Conservation (phyloP, 2,797 vertebrate species). For the Falco rusticolus region DNA sequence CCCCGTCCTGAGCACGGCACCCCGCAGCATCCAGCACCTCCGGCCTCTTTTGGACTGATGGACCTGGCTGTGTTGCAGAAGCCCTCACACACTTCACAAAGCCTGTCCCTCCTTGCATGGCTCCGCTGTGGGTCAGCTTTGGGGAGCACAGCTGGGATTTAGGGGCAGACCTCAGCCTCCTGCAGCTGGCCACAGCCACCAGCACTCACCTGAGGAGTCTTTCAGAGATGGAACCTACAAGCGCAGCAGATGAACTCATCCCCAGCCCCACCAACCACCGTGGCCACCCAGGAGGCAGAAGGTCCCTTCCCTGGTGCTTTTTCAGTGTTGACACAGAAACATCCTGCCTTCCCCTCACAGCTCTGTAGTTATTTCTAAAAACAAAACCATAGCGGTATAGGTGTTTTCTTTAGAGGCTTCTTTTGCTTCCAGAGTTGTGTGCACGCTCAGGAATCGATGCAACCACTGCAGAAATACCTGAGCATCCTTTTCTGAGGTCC, state of each 20-base stretch:
- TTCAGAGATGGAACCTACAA: background rate
- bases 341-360: background rate
- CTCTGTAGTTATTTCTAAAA: background rate
- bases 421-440: background rate
- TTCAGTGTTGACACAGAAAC: background rate
- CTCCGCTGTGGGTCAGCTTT: background rate
- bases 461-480: background rate
- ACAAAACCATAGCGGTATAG: background rate
- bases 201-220: background rate
- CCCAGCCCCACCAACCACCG: background rate
- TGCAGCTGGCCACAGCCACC: background rate
- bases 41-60: background rate
- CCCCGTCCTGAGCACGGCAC: background rate
- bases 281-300: background rate
- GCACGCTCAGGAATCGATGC: background rate
- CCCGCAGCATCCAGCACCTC: rapidly evolving
- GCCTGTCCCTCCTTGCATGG: background rate
- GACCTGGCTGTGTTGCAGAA: rapidly evolving
- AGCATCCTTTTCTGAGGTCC: background rate
- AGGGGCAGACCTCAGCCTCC: background rate
- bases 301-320: background rate
- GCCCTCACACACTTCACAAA: background rate
- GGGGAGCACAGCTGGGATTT: background rate
- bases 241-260: background rate
- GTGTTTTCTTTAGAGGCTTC: background rate